Evolutionary conservation across 2,113 vertebrate species (phyloP), one percentile per base, ranked within the genome.

Genomic region (Scomber japonicus): DNA sequence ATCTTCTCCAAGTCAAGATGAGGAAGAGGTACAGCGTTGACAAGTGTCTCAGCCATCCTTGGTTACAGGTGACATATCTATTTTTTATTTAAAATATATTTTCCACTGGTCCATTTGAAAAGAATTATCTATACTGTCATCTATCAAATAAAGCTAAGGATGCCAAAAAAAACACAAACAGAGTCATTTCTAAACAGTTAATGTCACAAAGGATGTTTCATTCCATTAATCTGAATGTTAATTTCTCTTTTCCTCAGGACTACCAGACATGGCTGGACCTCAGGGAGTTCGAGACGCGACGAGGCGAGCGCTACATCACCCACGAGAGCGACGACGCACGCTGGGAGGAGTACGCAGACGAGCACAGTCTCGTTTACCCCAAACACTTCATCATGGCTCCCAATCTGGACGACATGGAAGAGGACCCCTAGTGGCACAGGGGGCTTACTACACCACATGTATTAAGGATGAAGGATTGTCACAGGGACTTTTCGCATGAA

Each of bases 1-100:
- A 99, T 90, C 96, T 99, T 77, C 97, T 99, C 82, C 98, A 99
- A 94, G 98, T 99, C 89, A 99, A 99, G 94, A 99, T 99, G 97
- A 97, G 98, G 90, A 98, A 99, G 91, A 96, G 98, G 78, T 99
- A 97, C 93, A 99, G 98, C 75, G 98, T 99, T 92, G 98, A 98
- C 92, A 99, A 99, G 92, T 98, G 97, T 81, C 97, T 99, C 82
- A 99, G 97, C 93, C 98, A 99, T 81, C 98, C 98, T 0, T 99
- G 98, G 98, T 93, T 99, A 92, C 98, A 99, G 97, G 98, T 99
- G 93, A 91, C 17, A 17, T 10, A 31, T 63, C 31, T 49, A 2
- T 4, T 0, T 49, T 0, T 66, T 66, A 14, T 0, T 66, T 66
- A 14, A 46, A 14, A 16, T 4, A 12, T 9, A 27, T 48, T 35